Base-by-base conservation (phyloP, 2,888 invertebrate genomes). In the Himalopsyche japonica region DNA sequence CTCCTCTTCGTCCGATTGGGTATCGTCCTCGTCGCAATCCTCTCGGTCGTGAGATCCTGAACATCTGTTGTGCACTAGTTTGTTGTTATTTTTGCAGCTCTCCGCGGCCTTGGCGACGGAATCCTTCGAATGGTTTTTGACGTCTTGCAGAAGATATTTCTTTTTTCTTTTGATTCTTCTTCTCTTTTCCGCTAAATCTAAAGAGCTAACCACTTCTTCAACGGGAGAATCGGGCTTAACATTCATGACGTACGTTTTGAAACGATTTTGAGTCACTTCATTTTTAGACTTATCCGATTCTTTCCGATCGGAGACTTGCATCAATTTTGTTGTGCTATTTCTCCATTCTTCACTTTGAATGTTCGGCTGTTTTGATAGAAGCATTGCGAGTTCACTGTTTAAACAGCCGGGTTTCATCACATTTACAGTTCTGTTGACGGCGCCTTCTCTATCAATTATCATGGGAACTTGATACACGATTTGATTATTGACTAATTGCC, bases 101-200 rank as follows among this genome's bases (percentile, higher is more conserved):
- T 84, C 70, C 2, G 24, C 48, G 37, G 43, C 30, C 20, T 82
- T 37, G 78, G 77, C 76, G 70, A 49, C 47, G 34, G 37, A 32
- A 79, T 76, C 80, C 34, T 81, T 83, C 8, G 32, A 37, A 43
- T 32, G 15, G 79, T 49, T 82, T 43, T 79, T 79, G 7, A 64
- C 37, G 10, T 86, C 76, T 49, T 78, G 82, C 64, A 70, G 24
- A 10, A 83, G n/a, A 34, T 57, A 80, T 49, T 83, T 87, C 30
- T 80, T 82, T 77, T 86, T 85, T 47, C 93, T 89, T 78, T 92
- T 91, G 76, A 92, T 87, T 81, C 92, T 90, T 87, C 92, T 91
- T 84, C 92, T 89, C 88, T 91, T 93, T 87, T 93, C 93, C 82
- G 93, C 93, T 76, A 93, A 88, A 88, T 94, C 94, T 87, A 94